Evolutionary conservation across 2,888 invertebrate genomes (phyloP), one percentile per base, ranked within the genome.

Genomic region (Hylaea fasciaria): DNA sequence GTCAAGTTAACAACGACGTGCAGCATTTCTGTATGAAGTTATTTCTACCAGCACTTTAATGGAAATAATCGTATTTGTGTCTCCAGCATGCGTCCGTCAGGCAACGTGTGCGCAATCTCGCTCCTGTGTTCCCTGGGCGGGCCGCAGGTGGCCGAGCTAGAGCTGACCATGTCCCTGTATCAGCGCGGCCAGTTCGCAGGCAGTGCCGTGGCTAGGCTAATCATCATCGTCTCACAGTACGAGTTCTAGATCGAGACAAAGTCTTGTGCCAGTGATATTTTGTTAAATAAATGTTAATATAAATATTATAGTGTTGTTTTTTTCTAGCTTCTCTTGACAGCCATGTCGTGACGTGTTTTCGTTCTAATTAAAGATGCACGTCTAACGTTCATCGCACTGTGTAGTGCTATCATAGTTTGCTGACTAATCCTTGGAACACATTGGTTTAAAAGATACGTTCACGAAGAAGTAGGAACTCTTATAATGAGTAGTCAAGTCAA

Each of bases 121-220:
- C 89, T 98, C 29, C 93, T 95, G 28, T 94, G 94, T 71, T 93
- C 95, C 8, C 94, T 98, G 35, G 93, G 93, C 41, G 98, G 98
- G 0, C 98, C 98, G 0, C 98, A 98, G 80, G 97, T 98, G 73
- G 95, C 97, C n/a, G 97, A 98, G 76, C 85, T 98, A 48, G 95
- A 97, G 78, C 93, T 98, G 1, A 95, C 94, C 68, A 98, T 98
- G 97, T 96, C 96, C 37, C 93, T 97, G 32, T 96, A 95, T 83
- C 95, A 95, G 72, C 94, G 94, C 44, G 94, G 94, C 2, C 92
- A 93, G 66, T 96, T 96, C 75, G 95, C 95, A 1, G 97, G 97
- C 39, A 96, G 95, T 64, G 97, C 96, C 2, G 95, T 98, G 13
- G 97, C 98, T 0, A 95, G 96, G 77, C 94, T 98, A 35, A 94